Evolutionary conservation across 2,113 vertebrate genomes (phyloP), one percentile per base, ranked within the genome.

Genomic region (Origma solitaria): DNA sequence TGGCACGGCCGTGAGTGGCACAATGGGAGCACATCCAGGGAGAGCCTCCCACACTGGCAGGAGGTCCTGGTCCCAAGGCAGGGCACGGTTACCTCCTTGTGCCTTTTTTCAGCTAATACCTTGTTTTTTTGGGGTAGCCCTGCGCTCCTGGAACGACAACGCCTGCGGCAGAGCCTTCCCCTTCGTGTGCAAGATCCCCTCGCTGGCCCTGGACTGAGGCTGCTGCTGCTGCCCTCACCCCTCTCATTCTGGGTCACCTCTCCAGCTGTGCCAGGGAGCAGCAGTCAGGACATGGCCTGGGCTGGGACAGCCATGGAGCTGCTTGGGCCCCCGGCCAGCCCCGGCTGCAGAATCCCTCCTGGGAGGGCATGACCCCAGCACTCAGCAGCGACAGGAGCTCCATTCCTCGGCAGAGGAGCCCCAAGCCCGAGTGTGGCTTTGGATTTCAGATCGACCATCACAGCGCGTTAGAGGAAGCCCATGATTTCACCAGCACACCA

Each of bases 131-230:
- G 30, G 50, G 47, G 51, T 88, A 98, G 98, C 98, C 0, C 96
- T 98, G 73, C 97, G 98, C 81, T 99, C 98, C 45, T 98, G 98
- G 98, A 98, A 98, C 0, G 98, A 98, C 94, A 98, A 98, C 31
- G 95, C 97, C 95, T 98, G 98, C 13, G 94, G 96, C 90, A 96
- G 90, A 78, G 96, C 97, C 86, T 98, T 98, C 86, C 98, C 98
- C 30, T 99, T 99, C 15, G 98, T 99, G 68, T 98, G 98, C 96
- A 98, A 98, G 97, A 98, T 98, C 68, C 97, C 98, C 3, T 98
- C 98, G 0, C 90, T 97, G 96, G 97, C 98, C 53, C 91, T 96
- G 72, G 97, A 97, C 40, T 98, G 96, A 97, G 80, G 68, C 65
- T 51, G 42, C 78, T 16, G 8, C 4, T 0, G 5, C 90, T 90